Percentiles rank a stretch among this genome's conserved stretches.
phyloP scores from a whole-genome alignment of 2,888 invertebrate genomes.

The Campopleginae sp. region DNA sequence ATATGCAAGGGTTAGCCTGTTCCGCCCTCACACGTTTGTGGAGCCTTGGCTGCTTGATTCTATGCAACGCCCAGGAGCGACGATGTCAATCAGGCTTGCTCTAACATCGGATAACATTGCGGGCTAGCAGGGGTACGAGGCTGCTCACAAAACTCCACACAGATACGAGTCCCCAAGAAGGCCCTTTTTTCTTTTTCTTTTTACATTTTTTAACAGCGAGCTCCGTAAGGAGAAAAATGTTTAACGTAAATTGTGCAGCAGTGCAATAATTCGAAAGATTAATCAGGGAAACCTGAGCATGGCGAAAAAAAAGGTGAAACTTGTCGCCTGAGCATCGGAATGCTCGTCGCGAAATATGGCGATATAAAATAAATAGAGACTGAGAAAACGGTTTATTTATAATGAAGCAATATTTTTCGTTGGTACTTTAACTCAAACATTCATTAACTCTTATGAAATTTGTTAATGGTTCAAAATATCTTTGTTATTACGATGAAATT shows the following conservation, averaged over 20 bases:
- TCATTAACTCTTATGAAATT: no score
- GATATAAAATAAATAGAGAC: no score
- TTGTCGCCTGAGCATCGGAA: no score
- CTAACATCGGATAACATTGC: slow-evolving; percentile 82
- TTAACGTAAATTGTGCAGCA: not conserved
- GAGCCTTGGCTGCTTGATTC: slow-evolving; percentile 55
- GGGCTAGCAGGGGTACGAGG: slow-evolving; percentile 69
- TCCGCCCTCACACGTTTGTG: slow-evolving; percentile 19
- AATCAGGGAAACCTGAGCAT: not conserved
- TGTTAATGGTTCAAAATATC: no score
- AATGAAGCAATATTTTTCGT: no score
- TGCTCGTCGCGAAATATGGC: no score
- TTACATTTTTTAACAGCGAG: not conserved
- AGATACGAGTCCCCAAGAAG: slow-evolving; percentile 45
- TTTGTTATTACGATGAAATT: no score
- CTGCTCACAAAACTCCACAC: slow-evolving; percentile 77
- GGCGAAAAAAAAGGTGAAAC: not conserved
- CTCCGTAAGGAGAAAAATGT: slow-evolving; percentile 5
- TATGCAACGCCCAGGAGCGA: slow-evolving; percentile 58
- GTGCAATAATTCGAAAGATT: not conserved
- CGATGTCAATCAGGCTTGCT: slow-evolving; percentile 81
- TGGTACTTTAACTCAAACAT: no score
- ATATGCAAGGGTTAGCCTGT: slow-evolving; percentile 28
- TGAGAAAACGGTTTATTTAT: no score
- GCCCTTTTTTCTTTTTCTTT: slow-evolving; percentile 1